These are phyloP conservation scores for Drosophila subpulchrella DNA, from an alignment of 1,140 invertebrate species.

Conservation along the genomic window DNA sequence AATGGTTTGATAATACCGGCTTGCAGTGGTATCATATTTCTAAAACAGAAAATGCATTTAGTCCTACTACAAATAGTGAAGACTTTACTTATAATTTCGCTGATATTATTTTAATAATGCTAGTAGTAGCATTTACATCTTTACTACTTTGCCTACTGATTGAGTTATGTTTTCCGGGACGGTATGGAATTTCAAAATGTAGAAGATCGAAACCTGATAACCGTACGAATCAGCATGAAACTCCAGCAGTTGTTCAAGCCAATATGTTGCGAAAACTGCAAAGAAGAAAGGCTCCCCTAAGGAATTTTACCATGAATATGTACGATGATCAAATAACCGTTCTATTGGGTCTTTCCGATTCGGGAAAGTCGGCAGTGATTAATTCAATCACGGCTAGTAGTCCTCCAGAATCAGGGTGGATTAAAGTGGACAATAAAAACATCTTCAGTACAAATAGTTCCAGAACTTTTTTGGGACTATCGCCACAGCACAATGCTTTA, in stretches of 20 bases:
- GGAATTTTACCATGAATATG: neutral
- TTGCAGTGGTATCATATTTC: neutral
- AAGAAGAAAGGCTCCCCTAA: neutral
- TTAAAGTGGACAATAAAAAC: neutral
- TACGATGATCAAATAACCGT: neutral
- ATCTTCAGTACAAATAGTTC: neutral
- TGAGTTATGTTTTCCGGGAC: neutral
- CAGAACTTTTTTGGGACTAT: neutral
- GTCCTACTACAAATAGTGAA: neutral
- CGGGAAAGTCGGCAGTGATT: neutral
- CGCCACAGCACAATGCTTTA: neutral
- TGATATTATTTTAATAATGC: neutral
- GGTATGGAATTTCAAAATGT: neutral
- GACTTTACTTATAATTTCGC: neutral
- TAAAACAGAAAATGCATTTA: neutral
- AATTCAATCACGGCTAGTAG: neutral
- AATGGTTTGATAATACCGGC: conserved; percentile 1
- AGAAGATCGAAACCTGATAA: neutral
- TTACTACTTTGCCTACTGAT: neutral
- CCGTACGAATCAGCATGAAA: neutral
- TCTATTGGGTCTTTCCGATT: neutral
- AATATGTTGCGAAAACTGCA: neutral
- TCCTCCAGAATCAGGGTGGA: neutral
- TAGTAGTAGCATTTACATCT: neutral
- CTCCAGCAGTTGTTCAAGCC: conserved; percentile 4